Evolutionary conservation across 1,140 invertebrate species (phyloP), one percentile per base, ranked within the genome.

Genomic region (Drosophila bipectinata): DNA sequence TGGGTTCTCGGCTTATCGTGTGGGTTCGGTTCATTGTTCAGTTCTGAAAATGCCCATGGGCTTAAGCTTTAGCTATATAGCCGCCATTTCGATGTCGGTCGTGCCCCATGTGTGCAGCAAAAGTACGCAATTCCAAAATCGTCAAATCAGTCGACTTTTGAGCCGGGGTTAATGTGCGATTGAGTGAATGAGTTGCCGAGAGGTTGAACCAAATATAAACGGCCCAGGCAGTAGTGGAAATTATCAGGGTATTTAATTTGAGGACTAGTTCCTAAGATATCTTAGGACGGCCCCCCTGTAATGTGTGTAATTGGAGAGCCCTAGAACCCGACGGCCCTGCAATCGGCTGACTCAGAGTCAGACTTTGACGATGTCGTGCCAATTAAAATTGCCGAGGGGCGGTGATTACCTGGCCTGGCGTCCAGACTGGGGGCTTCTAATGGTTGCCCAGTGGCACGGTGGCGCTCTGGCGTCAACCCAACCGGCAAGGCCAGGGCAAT

Each of bases 361-460:
- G 72, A 60, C 81, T 66, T 71, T 74, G 82, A 85, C 68, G 48
- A 80, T 82, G 66, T 87, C 82, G 82, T 85, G 82, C 82, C 82
- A 85, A 85, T 85, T 87, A 87, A 85, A 79, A 71, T 80, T 37
- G 24, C 62, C 57, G 57, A 47, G 60, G 62, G 79, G 47, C 62
- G 63, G 66, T 88, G 83, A 88, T 87, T 87, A 87, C 82, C 41
- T 44, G 41, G 78, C 61, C 71, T 75, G 62, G 74, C 64, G 58
- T 45, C 64, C 49, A 26, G 34, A 41, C 54, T 54, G 59, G 39
- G 41, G 77, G 45, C 80, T 69, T 81, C 79, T 81, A 81, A 81
- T 81, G 79, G 51, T 69, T 56, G 72, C 67, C 41, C n/a, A 44
- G 14, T 37, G 73, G 64, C 79, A 87, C 10, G 34, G 34, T 37